A percentile compares a stretch with the other conserved stretches of the same genome.
Evolutionary conservation across 2,113 vertebrate species (phyloP).

Genomic region (Nycticorax nycticorax): DNA sequence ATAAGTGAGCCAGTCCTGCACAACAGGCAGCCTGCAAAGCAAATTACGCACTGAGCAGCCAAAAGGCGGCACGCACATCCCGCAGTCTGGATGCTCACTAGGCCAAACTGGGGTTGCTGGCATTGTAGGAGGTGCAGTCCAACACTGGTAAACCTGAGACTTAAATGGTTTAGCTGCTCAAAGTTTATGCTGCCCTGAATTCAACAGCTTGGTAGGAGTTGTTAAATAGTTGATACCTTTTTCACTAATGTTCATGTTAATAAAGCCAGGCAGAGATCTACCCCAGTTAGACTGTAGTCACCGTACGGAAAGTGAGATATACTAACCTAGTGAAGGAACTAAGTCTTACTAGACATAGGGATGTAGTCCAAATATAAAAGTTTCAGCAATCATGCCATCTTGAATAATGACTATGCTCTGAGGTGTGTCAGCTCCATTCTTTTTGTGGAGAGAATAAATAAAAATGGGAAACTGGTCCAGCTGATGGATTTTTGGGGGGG

Average conservation of each 20-base stretch:
- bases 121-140: neutral
- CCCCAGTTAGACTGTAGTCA: neutral
- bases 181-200: neutral
- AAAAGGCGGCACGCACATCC: neutral
- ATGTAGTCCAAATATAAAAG: neutral
- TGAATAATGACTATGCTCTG: neutral
- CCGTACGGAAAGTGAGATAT: neutral
- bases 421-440: neutral
- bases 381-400: neutral
- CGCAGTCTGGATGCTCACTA: neutral
- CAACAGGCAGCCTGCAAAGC: neutral
- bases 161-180: neutral
- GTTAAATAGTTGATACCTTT: neutral
- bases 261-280: neutral
- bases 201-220: neutral
- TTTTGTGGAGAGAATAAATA: neutral
- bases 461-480: neutral
- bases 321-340: neutral
- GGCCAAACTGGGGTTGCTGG: neutral
- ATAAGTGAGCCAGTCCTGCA: neutral
- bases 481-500: neutral
- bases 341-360: neutral
- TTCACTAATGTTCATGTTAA: neutral
- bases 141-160: neutral
- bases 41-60: neutral